Evolutionary conservation across 2,888 invertebrate genomes (phyloP), one percentile per base, ranked within the genome.

Genomic region (Athripsodes cinereus): DNA sequence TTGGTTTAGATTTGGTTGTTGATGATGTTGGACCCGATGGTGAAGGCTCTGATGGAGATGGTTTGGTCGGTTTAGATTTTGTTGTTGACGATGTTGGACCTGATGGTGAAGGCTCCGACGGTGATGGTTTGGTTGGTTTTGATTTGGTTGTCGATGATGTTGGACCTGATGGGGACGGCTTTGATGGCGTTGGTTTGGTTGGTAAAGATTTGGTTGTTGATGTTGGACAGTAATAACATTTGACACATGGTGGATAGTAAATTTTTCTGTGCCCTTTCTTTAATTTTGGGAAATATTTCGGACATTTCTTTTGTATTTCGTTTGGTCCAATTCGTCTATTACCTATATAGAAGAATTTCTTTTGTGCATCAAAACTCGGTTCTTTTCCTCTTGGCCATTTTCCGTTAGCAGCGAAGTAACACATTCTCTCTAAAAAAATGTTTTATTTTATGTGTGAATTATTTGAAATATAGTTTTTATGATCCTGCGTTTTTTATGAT

Each of bases 201-300:
- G 5, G 3, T 40, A 18, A 18, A 1, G 47, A 3, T 8, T 8
- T 6, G 10, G 54, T 19, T 59, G 53, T 1, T 58, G 59, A 1
- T 64, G 3, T 6, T 3, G 62, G 60, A 67, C 77, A 53, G 18
- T 57, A 52, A 18, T 57, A 20, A 31, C 53, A 51, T 13, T n/a
- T 3, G n/a, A 20, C 1, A 34, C 55, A 55, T n/a, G 16, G 21
- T 3, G 55, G 55, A 22, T 55, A 55, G 13, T 55, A 22, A 10
- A 55, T 44, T 13, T 55, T 55, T 18, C 49, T 55, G 40, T 50
- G 49, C 5, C 22, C 47, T 0, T 50, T 50, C 11, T 40, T 50
- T 18, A 55, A 21, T 2, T 22, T 21, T n/a, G n/a, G 26, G 44
- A 55, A 55, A 10, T 40, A 21, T 1, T 50, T 10, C 20, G 55